A percentile compares a stretch with the other conserved stretches of the same genome.
These are phyloP conservation scores for Drosophila subsilvestris DNA, from an alignment of 2,888 invertebrate species.

Conservation along the genomic window DNA sequence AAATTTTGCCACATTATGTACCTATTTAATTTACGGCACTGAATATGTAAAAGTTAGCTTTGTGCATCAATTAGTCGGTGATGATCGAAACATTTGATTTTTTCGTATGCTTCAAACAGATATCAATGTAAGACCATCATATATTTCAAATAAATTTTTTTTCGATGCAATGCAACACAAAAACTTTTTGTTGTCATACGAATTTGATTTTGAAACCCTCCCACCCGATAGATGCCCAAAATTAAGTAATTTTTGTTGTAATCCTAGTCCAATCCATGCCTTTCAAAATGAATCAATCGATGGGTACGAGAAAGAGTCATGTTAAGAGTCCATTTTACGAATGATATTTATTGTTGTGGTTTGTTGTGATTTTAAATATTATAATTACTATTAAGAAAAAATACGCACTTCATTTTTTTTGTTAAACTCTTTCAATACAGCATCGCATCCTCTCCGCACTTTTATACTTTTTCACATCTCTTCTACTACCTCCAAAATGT, in stretches of 20 bases:
- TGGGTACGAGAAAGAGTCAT: constrained; percentile 5
- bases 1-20: too few species aligned
- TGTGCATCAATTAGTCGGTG: background rate
- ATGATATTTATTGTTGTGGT: constrained; percentile 74
- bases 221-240: background rate
- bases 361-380: constrained; percentile 68
- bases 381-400: constrained; percentile 71
- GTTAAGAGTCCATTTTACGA: constrained; percentile 59
- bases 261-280: background rate
- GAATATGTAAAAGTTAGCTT: background rate
- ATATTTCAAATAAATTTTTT: background rate
- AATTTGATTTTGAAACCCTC: background rate
- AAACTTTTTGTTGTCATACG: background rate
- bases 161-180: background rate
- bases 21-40: background rate
- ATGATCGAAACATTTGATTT: background rate
- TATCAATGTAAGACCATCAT: background rate
- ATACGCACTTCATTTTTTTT: constrained; percentile 41
- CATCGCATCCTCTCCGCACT: background rate
- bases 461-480: background rate
- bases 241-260: too few species aligned
- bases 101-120: background rate
- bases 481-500: constrained; percentile 8
- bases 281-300: background rate
- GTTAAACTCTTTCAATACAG: constrained; percentile 18